Evolutionary conservation across 2,888 invertebrate species (phyloP).

Genomic region (Flexamia atlantica): DNA sequence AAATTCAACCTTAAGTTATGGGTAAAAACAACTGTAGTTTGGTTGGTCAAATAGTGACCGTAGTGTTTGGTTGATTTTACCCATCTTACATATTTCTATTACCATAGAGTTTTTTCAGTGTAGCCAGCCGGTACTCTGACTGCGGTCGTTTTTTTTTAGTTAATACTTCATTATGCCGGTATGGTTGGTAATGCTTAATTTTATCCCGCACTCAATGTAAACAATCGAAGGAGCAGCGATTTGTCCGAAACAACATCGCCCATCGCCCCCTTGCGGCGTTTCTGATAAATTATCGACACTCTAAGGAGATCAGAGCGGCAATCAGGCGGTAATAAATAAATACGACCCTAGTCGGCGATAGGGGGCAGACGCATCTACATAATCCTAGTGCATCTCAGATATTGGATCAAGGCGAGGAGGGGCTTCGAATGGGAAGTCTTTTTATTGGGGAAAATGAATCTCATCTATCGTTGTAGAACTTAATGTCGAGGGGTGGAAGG

Average conservation of each 20-base stretch:
- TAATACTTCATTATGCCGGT: no score
- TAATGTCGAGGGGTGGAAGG: background rate
- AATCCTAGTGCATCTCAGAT: slow-evolving; percentile 26
- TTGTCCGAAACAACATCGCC: background rate
- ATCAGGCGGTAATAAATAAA: slow-evolving; percentile 41
- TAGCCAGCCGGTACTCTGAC: no score
- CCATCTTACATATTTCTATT: no score
- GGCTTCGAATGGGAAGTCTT: background rate
- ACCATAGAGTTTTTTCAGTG: no score
- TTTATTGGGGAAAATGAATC: slow-evolving; percentile 8
- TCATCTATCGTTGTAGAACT: background rate
- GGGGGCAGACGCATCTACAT: slow-evolving; percentile 21
- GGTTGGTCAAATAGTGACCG: no score
- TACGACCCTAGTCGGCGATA: slow-evolving; percentile 20
- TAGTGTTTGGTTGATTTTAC: no score
- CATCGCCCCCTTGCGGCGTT: background rate
- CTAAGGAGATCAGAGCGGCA: slow-evolving; percentile 43
- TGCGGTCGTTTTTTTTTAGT: no score
- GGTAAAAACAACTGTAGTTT: no score
- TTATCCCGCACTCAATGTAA: no score
- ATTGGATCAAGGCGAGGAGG: background rate
- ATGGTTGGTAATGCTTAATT: no score
- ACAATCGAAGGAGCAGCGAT: background rate
- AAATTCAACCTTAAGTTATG: no score
- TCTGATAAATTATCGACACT: slow-evolving; percentile 36